Conservation (phyloP, 2,797 vertebrate species). For the Rhodeus uyekii region DNA sequence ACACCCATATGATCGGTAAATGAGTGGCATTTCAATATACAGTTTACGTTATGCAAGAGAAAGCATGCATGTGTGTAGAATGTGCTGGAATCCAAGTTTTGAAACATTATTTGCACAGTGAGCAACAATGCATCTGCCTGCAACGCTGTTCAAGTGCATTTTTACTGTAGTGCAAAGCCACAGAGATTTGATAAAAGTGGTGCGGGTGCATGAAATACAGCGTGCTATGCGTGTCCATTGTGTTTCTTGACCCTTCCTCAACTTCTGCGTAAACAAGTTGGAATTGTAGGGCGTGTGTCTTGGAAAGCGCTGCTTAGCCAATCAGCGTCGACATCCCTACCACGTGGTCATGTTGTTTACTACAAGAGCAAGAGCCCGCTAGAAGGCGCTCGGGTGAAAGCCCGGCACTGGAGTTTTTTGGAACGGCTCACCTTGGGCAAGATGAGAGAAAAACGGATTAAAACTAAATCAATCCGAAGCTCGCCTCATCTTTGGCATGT, state of each 20-base stretch:
- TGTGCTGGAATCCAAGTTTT: background rate
- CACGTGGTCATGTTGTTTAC: conserved; percentile 81
- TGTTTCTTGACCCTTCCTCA: conserved; percentile 44
- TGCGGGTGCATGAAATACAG: conserved; percentile 20
- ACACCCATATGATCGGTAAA: too few relatives aligned
- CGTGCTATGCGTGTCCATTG: conserved; percentile 37
- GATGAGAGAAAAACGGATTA: background rate
- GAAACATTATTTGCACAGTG: background rate
- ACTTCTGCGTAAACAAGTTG: conserved; percentile 73
- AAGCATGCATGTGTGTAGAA: background rate
- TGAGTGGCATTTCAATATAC: background rate
- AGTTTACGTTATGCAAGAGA: background rate
- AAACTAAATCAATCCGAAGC: background rate
- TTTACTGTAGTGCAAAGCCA: background rate
- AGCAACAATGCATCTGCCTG: background rate
- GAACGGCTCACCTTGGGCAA: too few relatives aligned
- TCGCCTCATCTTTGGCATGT: background rate
- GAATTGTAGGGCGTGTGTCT: conserved; percentile 71
- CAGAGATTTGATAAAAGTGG: background rate
- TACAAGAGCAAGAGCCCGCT: conserved; percentile 61
- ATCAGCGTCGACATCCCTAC: conserved; percentile 61
- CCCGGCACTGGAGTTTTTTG: conserved; percentile 39
- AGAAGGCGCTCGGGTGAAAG: conserved; percentile 54
- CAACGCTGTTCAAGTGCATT: background rate
- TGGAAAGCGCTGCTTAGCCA: conserved; percentile 62